These are phyloP conservation scores for Mystacornis crossleyi DNA, from an alignment of 2,113 vertebrate species.

Conservation along the genomic window DNA sequence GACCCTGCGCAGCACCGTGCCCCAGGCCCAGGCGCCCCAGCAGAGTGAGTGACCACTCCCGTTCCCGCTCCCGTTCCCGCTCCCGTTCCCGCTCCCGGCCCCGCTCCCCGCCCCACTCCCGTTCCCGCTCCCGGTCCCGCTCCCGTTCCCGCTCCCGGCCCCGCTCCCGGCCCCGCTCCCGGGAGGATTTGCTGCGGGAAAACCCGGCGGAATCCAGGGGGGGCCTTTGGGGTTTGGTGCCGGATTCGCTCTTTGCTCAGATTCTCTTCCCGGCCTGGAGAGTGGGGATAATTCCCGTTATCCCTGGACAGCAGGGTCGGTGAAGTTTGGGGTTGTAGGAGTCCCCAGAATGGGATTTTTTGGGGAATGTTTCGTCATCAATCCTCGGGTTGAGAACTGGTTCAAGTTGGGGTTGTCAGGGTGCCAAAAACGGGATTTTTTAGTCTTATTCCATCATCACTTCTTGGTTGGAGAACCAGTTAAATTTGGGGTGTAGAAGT, in stretches of 20 bases:
- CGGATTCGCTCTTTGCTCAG: neutral
- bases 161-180: no score
- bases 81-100: no score
- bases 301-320: neutral
- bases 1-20: conserved; percentile 82
- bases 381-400: no score
- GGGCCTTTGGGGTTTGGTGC: neutral
- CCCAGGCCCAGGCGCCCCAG: conserved; percentile 72
- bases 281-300: neutral
- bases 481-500: no score
- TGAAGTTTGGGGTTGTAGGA: neutral
- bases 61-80: no score
- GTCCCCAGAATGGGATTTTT: neutral
- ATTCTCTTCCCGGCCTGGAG: neutral
- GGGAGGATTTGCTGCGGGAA: neutral
- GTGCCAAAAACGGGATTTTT: neutral
- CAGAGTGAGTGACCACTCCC: conserved; percentile 62
- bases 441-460: neutral
- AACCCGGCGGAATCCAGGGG: fast-evolving
- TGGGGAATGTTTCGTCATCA: neutral
- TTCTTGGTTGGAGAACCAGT: no score
- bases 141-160: no score
- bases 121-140: no score
- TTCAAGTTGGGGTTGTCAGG: neutral
- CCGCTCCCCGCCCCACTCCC: no score